phyloP scores from a whole-genome alignment of 2,113 vertebrate species.

The Seriola rivoliana region DNA sequence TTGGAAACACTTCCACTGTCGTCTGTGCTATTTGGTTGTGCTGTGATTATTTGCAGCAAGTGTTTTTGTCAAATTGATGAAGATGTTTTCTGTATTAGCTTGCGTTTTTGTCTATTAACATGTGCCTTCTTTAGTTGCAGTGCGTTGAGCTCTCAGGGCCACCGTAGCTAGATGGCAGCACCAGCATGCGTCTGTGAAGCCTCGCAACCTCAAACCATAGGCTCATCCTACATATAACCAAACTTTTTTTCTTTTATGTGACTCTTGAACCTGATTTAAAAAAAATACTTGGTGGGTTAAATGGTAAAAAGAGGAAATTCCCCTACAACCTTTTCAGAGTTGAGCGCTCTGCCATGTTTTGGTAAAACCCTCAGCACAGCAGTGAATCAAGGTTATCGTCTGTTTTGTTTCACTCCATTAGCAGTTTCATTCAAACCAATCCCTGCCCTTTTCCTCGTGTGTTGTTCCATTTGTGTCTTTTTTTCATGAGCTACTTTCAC shows the following conservation, averaged over 20 bases:
- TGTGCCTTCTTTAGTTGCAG: no score
- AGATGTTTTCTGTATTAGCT: no score
- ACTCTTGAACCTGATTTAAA: neutral
- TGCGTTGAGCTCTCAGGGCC: no score
- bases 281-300: neutral
- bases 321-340: neutral
- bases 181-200: constrained; percentile 10
- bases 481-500: constrained; percentile 38
- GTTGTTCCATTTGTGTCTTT: constrained; percentile 39
- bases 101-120: no score
- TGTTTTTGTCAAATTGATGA: no score
- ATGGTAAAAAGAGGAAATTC: neutral
- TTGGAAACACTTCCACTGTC: no score
- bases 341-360: constrained; percentile 19
- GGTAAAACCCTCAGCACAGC: constrained; percentile 19
- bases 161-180: constrained; percentile 78
- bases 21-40: no score
- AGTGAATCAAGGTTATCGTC: constrained; percentile 44
- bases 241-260: neutral
- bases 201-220: neutral
- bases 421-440: constrained; percentile 62
- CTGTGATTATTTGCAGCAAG: no score
- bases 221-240: neutral
- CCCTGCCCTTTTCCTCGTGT: constrained; percentile 8
- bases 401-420: constrained; percentile 67